Conservation (phyloP, 2,888 invertebrate genomes). For the Eurytoma adleriae region DNA sequence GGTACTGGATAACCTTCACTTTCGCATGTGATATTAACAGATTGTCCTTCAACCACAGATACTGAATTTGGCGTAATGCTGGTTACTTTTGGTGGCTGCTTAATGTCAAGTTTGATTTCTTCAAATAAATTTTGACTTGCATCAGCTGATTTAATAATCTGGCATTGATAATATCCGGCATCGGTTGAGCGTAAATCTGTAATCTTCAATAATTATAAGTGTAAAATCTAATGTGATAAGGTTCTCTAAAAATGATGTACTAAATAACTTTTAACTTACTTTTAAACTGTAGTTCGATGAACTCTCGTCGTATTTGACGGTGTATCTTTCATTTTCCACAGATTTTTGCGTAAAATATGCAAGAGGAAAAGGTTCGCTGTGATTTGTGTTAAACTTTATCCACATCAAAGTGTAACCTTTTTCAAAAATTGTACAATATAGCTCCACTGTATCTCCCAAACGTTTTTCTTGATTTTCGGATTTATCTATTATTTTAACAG, state of each 20-base stretch:
- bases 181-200: not conserved
- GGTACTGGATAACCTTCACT: slow-evolving; percentile 27
- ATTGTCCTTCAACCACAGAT: slow-evolving; percentile 13
- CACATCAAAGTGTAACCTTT: not conserved
- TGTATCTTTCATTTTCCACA: not conserved
- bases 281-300: slow-evolving; percentile 15
- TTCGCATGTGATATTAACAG: slow-evolving; percentile 13
- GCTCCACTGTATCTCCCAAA: slow-evolving; percentile 1
- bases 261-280: not conserved
- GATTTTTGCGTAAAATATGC: not conserved
- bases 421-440: slow-evolving; percentile 16
- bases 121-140: slow-evolving; percentile 4
- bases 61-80: not conserved
- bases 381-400: slow-evolving; percentile 12
- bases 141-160: not conserved
- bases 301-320: not conserved
- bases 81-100: slow-evolving; percentile 19
- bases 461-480: slow-evolving; percentile 10
- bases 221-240: not conserved
- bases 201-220: slow-evolving; percentile 18
- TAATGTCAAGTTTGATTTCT: slow-evolving; percentile 22
- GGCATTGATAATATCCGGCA: slow-evolving; percentile 30
- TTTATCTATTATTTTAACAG: not conserved
- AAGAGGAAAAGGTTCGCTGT: not conserved
- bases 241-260: not conserved